Base-by-base conservation (phyloP, 2,888 invertebrate species). In the Lasioglossum pauxillum region DNA sequence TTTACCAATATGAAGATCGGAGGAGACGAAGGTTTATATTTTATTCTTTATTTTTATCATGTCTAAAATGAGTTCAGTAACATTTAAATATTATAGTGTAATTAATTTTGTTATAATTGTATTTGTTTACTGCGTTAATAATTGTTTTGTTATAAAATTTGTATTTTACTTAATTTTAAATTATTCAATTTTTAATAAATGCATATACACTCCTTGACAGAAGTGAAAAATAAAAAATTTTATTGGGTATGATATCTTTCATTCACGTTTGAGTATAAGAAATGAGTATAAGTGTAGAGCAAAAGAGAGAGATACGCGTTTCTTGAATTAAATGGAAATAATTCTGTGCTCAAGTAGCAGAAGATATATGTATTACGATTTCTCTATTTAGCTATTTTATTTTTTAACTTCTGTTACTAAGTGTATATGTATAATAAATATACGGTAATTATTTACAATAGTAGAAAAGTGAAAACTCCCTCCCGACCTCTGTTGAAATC, bases 1-100 rank as follows among this genome's bases (percentile, higher is more conserved):
- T 96, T 99, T 85, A 96, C 96, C 82, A 96, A 97, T 92, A 96
- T 98, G 78, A 96, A 96, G 93, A 97, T 99, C 90, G 96, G 97
- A 83, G 96, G 96, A 90, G 97, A 97, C 93, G 96, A 97, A 91
- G 96, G 97, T 94, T 88, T 86, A 83, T 85, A 81, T 60, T n/a
- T 72, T 60, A 83, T 76, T 44, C 81, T 27, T 78, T 38, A 5
- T 31, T 16, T 44, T 27, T 60, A 38, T 19, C 44, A 31, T 44
- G 44, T n/a, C 1, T 31, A 31, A 49, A 41, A 23, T 60, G 27
- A 35, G 44, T 10, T 35, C 8, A 38, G n/a, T n/a, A 71, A 7
- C 41, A 41, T n/a, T 71, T n/a, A 2, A n/a, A 38, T 71, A 41
- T 44, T 14, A 44, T 4, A 35, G 16, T 38, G 14, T 38, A 8